A percentile compares a stretch with the other conserved stretches of the same genome.
phyloP scores from a whole-genome alignment of 2,113 vertebrate genomes.

The Rhineura floridana region DNA sequence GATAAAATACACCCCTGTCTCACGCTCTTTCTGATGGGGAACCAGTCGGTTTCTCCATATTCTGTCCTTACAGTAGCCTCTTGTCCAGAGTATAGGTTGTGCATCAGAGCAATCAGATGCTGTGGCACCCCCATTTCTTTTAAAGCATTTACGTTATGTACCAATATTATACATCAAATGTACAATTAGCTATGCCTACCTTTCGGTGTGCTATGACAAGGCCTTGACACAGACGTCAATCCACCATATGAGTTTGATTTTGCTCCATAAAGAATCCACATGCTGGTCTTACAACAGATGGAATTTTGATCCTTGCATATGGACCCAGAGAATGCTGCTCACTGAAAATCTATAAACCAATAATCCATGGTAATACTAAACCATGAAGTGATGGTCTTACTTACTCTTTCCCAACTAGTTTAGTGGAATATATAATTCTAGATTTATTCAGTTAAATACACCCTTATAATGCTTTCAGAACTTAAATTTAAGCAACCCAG shows the following conservation, averaged over 20 bases:
- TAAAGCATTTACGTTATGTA: too few relatives aligned
- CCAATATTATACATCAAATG: not conserved
- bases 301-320: not conserved
- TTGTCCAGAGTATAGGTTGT: too few relatives aligned
- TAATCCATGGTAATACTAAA: not conserved
- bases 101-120: too few relatives aligned
- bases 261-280: not conserved
- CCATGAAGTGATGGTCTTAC: not conserved
- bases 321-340: not conserved
- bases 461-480: not conserved
- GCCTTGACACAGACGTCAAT: not conserved
- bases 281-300: not conserved
- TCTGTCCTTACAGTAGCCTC: too few relatives aligned
- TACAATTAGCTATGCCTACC: conserved; percentile 51
- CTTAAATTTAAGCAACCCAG: not conserved
- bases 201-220: conserved; percentile 48
- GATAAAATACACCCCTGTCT: too few relatives aligned
- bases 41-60: too few relatives aligned
- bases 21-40: too few relatives aligned
- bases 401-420: not conserved
- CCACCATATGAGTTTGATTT: not conserved
- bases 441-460: not conserved
- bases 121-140: too few relatives aligned
- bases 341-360: not conserved
- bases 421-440: not conserved